Conservation (phyloP, 2,888 invertebrate species). For the Dasysyrphus tricinctus region DNA sequence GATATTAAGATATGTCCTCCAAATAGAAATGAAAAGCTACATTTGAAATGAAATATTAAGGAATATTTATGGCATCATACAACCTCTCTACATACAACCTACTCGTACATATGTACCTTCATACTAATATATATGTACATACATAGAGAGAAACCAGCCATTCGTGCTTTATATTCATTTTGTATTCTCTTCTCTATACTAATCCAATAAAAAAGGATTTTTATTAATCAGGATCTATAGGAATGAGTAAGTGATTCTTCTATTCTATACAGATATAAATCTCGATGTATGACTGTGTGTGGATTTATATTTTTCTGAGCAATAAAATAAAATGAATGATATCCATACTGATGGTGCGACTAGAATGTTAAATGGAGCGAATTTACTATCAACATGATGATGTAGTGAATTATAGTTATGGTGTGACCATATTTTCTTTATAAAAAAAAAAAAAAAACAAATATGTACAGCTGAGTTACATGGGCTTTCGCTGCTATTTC, state of each 20-base stretch:
- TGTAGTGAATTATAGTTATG: constrained; percentile 49
- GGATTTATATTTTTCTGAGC: constrained; percentile 41
- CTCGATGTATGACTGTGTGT: constrained; percentile 9
- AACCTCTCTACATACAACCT: constrained; percentile 1
- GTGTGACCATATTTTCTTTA: neutral
- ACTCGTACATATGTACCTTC: no score
- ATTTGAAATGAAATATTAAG: constrained; percentile 65
- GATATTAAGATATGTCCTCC: constrained; percentile 41
- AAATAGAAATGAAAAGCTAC: constrained; percentile 23
- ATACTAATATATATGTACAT: no score
- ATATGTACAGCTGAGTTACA: neutral
- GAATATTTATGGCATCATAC: constrained; percentile 71
- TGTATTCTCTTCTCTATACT: constrained; percentile 21
- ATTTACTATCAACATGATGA: constrained; percentile 15
- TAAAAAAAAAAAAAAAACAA: neutral
- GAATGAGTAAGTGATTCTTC: constrained; percentile 18
- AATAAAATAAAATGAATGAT: constrained; percentile 72
- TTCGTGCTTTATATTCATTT: constrained; percentile 3
- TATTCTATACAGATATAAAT: neutral
- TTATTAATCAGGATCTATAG: constrained; percentile 68
- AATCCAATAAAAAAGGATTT: constrained; percentile 71
- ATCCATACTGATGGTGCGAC: constrained; percentile 56
- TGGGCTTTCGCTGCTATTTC: no score
- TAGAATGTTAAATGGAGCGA: constrained; percentile 48
- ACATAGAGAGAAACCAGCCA: constrained; percentile 28